These are phyloP conservation scores for Lutraria lutraria DNA, from an alignment of 2,888 invertebrate species.

Conservation along the genomic window DNA sequence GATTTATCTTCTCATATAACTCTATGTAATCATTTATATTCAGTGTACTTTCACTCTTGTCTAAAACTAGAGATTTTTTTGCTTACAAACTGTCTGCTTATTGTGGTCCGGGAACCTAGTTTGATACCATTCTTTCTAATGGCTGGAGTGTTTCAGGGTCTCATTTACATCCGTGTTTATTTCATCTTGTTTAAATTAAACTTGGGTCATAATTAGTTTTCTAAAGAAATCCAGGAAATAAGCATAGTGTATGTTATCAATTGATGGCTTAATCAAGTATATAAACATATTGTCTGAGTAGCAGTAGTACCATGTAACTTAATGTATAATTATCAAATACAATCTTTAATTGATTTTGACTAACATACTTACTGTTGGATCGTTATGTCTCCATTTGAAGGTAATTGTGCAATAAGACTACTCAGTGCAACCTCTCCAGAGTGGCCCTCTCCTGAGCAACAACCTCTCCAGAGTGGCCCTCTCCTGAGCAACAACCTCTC, in stretches of 20 bases:
- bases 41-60: neutral
- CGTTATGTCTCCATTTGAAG: no score
- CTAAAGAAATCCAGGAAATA: neutral
- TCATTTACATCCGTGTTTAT: slow-evolving; percentile 13
- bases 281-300: neutral
- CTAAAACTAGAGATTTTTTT: neutral
- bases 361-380: no score
- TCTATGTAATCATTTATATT: neutral
- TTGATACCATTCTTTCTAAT: no score
- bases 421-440: no score
- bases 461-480: no score
- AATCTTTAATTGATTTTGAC: no score
- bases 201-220: neutral
- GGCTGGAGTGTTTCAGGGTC: neutral
- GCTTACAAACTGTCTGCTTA: neutral
- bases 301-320: neutral
- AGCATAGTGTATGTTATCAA: neutral
- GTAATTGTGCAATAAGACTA: no score
- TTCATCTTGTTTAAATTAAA: slow-evolving; percentile 19
- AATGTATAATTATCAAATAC: no score
- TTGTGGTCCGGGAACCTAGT: neutral
- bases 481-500: no score
- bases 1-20: neutral
- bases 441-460: no score
- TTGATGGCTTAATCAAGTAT: neutral